Base-by-base conservation (phyloP, 2,888 invertebrate genomes). In the Catocala fraxini region DNA sequence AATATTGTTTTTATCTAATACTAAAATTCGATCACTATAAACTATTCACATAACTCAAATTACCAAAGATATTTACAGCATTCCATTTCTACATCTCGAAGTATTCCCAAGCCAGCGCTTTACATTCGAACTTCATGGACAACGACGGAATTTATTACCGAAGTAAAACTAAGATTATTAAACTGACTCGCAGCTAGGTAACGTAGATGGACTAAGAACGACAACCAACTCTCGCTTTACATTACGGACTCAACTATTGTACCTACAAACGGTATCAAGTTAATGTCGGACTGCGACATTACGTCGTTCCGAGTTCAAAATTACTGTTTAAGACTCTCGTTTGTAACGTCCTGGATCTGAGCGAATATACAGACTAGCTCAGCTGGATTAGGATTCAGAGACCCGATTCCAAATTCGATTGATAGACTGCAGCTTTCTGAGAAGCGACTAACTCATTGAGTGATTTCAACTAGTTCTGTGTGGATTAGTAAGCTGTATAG, bases 241-340 rank as follows among this genome's bases (percentile, higher is more conserved):
- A 51, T 60, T 66, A 9, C 41, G 12, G 0, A 25, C 10, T 47
- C 6, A 48, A 25, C n/a, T 47, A 11, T n/a, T 12, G 33, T 13
- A 41, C 10, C 15, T 11, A 41, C 35, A 39, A 6, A 39, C 35
- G 9, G 35, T 39, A 39, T 39, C 35, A 39, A 39, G 35, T 39
- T 9, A 9, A 39, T 39, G 35, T 39, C 35, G 35, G 35, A 6
- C 9, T 46, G 12, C 5, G 12, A 46, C 46, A 6, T 13, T 1
- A 2, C 12, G 12, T 39, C 51, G 58, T 58, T 70, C 35, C 48
- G 59, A 69, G 60, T 73, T 73, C 39, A n/a, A 61, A 61, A 73
- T 52, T 25, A 51, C 60, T 56, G 48, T 72, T 51, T 63, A 51
- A 68, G 69, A 64, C 59, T 49, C 33, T 15, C 13, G 39, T 48